These are phyloP conservation scores for Redunca redunca DNA, from an alignment of 2,113 vertebrate genomes.

Conservation along the genomic window DNA sequence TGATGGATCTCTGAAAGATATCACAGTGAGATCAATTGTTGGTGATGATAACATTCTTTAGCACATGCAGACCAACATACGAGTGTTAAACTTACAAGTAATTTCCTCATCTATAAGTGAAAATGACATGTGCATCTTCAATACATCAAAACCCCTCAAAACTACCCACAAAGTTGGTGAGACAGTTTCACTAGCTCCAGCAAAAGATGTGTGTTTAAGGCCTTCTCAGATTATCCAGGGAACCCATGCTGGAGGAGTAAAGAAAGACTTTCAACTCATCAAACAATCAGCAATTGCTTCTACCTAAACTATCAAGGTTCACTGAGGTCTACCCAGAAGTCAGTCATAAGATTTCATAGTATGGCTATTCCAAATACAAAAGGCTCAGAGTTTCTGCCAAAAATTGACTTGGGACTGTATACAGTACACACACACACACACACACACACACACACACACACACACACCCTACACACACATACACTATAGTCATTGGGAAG, in stretches of 20 bases:
- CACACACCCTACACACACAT: no score
- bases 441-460: not conserved
- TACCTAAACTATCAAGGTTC: not conserved
- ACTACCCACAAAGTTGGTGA: not conserved
- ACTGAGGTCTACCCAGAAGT: not conserved
- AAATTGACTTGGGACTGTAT: not conserved
- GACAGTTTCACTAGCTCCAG: not conserved
- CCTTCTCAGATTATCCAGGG: not conserved
- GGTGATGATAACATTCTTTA: not conserved
- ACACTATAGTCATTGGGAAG: not conserved
- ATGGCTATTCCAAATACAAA: slow-evolving; percentile 7
- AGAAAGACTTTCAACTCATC: not conserved
- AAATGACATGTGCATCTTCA: not conserved
- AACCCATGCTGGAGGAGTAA: not conserved
- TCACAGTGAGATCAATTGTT: not conserved
- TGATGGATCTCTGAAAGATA: not conserved
- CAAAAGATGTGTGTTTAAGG: not conserved
- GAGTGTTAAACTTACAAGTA: not conserved
- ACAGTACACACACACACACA: not conserved
- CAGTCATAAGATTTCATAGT: not conserved
- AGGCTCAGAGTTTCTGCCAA: not conserved
- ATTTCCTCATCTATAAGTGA: not conserved
- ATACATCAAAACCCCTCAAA: not conserved
- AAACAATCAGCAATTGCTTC: not conserved
- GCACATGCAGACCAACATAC: not conserved